phyloP scores from a whole-genome alignment of 1,140 invertebrate species.

The Zaprionus taronus region DNA sequence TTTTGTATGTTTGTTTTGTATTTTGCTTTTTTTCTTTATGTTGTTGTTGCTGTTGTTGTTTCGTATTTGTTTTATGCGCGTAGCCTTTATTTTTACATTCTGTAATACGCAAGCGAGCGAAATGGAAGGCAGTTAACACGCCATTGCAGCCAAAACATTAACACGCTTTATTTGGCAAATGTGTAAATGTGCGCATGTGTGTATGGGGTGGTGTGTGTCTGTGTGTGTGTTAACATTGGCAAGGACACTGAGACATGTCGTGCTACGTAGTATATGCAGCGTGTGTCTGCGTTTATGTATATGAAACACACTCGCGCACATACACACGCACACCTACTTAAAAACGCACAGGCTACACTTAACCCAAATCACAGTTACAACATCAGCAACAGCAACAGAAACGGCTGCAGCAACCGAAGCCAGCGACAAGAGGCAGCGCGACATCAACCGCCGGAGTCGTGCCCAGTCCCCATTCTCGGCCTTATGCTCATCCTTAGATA shows the following conservation, averaged over 20 bases:
- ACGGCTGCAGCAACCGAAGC: constrained; percentile 33
- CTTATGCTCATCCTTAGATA: constrained; percentile 50
- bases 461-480: constrained; percentile 3
- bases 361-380: constrained; percentile 75
- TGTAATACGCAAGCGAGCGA: constrained; percentile 73
- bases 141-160: constrained; percentile 77
- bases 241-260: constrained; percentile 56
- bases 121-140: constrained; percentile 80
- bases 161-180: constrained; percentile 82
- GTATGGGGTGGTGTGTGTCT: constrained; percentile 1
- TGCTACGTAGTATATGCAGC: neutral
- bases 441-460: constrained; percentile 53
- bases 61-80: constrained; percentile 64
- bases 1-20: constrained; percentile 10
- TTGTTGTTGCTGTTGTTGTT: neutral
- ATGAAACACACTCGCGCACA: constrained; percentile 47
- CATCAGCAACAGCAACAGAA: constrained; percentile 17
- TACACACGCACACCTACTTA: constrained; percentile 69
- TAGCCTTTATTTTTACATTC: constrained; percentile 59
- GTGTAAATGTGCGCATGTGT: constrained; percentile 39
- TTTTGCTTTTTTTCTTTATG: constrained; percentile 42
- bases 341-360: constrained; percentile 78
- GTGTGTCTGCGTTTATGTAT: neutral
- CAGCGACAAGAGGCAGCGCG: constrained; percentile 30
- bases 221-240: constrained; percentile 20